Evolutionary conservation across 2,888 invertebrate species (phyloP).

Genomic region (Thecocarcelia acutangulata): DNA sequence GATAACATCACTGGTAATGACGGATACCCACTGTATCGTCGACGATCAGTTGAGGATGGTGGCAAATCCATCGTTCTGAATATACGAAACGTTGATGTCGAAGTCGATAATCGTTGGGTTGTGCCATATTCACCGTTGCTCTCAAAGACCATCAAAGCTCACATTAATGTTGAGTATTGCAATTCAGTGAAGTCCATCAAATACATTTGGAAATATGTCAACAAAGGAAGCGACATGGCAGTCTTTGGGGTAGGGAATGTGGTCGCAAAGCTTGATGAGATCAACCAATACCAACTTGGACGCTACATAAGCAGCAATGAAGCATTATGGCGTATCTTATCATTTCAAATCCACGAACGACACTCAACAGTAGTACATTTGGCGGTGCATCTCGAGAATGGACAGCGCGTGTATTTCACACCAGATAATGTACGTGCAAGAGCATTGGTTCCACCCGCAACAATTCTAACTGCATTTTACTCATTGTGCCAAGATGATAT

Average conservation of each 20-base stretch:
- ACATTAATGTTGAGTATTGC: too few relatives aligned
- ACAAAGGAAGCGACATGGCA: too few relatives aligned
- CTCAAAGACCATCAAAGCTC: slow-evolving; percentile 46
- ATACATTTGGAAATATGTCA: too few relatives aligned
- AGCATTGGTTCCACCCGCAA: neutral
- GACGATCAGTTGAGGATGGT: slow-evolving; percentile 53
- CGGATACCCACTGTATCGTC: slow-evolving; percentile 59
- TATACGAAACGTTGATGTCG: slow-evolving; percentile 9
- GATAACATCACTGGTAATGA: slow-evolving; percentile 60
- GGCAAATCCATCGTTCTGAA: slow-evolving; percentile 32
- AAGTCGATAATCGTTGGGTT: slow-evolving; percentile 52
- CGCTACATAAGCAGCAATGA: too few relatives aligned
- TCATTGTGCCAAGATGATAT: neutral
- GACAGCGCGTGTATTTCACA: slow-evolving; percentile 65
- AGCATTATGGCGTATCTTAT: too few relatives aligned
- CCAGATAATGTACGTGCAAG: neutral
- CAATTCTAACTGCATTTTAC: neutral
- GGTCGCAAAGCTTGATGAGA: too few relatives aligned
- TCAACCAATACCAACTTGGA: too few relatives aligned
- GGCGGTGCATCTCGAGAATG: slow-evolving; percentile 71
- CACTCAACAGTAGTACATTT: slow-evolving; percentile 69
- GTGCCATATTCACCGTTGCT: slow-evolving; percentile 61
- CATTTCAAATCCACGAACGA: too few relatives aligned
- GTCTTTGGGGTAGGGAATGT: too few relatives aligned
- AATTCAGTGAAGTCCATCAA: too few relatives aligned